Evolutionary conservation across 2,797 vertebrate species (phyloP), one percentile per base, ranked within the genome.

Genomic region (Sphenodon punctatus): DNA sequence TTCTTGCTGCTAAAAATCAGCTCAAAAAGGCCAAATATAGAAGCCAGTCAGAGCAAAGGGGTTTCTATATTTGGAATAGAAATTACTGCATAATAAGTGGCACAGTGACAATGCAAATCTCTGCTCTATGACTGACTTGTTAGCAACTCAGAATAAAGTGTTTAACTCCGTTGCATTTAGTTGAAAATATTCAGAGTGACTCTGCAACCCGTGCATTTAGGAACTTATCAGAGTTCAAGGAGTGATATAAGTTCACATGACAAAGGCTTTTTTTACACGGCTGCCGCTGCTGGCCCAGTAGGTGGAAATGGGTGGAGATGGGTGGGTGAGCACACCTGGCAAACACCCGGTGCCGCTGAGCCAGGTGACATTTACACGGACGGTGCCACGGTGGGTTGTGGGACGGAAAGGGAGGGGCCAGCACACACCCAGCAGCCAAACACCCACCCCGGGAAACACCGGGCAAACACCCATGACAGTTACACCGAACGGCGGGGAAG

Each of bases 171-270:
- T 55, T 55, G 27, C 55, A 55, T 32, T 55, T 17, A 55, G 32
- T 85, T 90, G 86, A 91, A 91, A 88, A 85, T 88, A 93, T 64
- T 22, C n/a, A n/a, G n/a, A 85, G 88, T 88, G 87, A 89, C 85
- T 89, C 89, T 92, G 90, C 87, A 92, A 88, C 90, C 92, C 77
- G 89, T 79, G 84, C 78, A 89, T 72, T 67, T 78, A 85, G 82
- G n/a, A 89, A 72, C 71, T 84, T 82, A n/a, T n/a, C 13, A 49
- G 88, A 90, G 88, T 45, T 79, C 76, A 88, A 59, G 73, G 71
- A 87, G 90, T 71, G 88, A 90, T 74, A 82, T 88, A 84, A 88
- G 75, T 88, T 77, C 87, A 78, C 91, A 82, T 88, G 34, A 36
- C 34, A 84, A 84, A 36, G n/a, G n/a, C n/a, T n/a, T n/a, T n/a